Evolutionary conservation across 2,113 vertebrate species (phyloP).

Genomic region (Brachionichthys hirsutus): DNA sequence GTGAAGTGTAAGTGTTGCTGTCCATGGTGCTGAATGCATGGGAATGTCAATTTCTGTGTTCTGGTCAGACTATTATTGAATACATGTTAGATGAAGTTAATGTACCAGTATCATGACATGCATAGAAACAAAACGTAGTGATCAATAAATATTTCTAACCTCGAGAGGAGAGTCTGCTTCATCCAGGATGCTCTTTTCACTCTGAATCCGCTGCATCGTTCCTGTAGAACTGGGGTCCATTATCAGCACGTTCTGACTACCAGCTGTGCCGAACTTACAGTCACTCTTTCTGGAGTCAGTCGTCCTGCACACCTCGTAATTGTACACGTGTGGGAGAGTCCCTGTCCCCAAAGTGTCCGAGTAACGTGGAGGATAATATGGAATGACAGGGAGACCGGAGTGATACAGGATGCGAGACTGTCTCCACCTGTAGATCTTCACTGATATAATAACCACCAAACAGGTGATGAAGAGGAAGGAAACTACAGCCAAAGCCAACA

Average conservation of each 20-base stretch:
- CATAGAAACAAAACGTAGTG: no score
- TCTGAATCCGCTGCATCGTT: constrained; percentile 39
- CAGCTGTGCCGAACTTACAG: constrained; percentile 39
- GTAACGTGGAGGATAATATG: constrained; percentile 71
- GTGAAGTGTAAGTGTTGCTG: no score
- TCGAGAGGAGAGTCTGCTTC: constrained; percentile 47
- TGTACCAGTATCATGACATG: no score
- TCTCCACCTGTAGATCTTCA: no score
- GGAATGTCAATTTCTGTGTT: no score
- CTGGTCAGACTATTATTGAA: no score
- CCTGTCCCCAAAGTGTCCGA: constrained; percentile 67
- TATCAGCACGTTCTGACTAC: constrained; percentile 43
- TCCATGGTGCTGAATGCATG: no score
- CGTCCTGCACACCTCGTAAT: constrained; percentile 60
- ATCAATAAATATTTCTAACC: no score
- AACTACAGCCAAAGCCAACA: no score
- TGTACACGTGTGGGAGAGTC: constrained; percentile 65
- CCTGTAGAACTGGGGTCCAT: constrained; percentile 43
- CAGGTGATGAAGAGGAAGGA: no score
- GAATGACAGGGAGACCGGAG: constrained; percentile 64
- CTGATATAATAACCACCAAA: no score
- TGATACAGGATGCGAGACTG: constrained; percentile 49
- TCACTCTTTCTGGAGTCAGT: constrained; percentile 58
- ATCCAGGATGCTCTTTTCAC: constrained; percentile 44
- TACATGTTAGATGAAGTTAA: no score